phyloP scores from a whole-genome alignment of 1,140 invertebrate species.

The Drosophila paulistorum region DNA sequence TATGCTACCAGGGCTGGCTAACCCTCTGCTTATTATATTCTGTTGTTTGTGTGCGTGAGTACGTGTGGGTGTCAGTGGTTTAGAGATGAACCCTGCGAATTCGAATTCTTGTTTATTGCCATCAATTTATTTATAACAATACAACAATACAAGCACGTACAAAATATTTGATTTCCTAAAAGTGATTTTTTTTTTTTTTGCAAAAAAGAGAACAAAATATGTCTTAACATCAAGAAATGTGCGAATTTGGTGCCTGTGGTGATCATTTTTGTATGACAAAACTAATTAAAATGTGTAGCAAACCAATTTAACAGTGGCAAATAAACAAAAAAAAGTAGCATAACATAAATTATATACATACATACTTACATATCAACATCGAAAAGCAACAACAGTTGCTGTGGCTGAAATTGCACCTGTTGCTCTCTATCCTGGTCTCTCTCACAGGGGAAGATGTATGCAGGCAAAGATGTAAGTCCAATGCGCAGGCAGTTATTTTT shows the following conservation, averaged over 20 bases:
- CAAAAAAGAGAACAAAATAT: neutral
- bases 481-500: conserved; percentile 47
- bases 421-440: conserved; percentile 12
- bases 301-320: neutral
- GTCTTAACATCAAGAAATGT: neutral
- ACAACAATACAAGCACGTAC: conserved; percentile 3
- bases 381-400: neutral
- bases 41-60: conserved; percentile 13
- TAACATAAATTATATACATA: conserved; percentile 8
- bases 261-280: neutral
- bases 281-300: neutral
- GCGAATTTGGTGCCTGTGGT: neutral
- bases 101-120: conserved; percentile 21
- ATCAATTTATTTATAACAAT: conserved; percentile 15
- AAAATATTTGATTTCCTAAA: neutral
- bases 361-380: neutral
- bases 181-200: neutral
- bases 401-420: conserved; percentile 17
- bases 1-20: neutral
- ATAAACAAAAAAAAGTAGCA: conserved; percentile 1
- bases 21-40: neutral
- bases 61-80: conserved; percentile 16
- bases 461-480: conserved; percentile 57
- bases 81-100: conserved; percentile 26
- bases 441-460: conserved; percentile 37